phyloP scores from a whole-genome alignment of 2,113 vertebrate genomes.

The Gyps fulvus region DNA sequence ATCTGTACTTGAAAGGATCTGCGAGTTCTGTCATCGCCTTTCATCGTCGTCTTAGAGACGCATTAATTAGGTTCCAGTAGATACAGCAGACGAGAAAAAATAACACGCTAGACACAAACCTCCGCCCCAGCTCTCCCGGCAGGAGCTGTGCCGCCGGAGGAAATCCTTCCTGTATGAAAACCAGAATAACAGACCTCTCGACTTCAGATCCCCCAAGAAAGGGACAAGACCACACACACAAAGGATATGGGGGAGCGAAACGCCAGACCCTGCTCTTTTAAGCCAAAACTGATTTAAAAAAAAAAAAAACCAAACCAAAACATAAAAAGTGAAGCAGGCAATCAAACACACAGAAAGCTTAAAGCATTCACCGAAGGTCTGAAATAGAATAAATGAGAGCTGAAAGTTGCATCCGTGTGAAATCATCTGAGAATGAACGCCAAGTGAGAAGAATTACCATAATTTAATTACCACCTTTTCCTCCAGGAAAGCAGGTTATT shows the following conservation, averaged over 20 bases:
- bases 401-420: not conserved
- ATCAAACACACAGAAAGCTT: accelerated
- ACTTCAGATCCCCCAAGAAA: not conserved
- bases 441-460: accelerated
- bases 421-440: not conserved
- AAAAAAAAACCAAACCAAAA: not conserved
- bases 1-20: not conserved
- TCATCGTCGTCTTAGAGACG: not conserved
- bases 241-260: no score
- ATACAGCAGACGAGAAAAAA: not conserved
- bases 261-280: not conserved
- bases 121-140: not conserved
- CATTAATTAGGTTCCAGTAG: not conserved
- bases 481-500: not conserved
- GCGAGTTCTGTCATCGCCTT: not conserved
- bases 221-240: not conserved
- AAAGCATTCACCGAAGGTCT: not conserved
- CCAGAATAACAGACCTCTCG: not conserved
- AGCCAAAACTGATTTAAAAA: not conserved
- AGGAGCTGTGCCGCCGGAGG: not conserved
- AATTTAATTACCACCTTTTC: not conserved
- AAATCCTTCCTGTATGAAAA: not conserved
- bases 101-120: not conserved
- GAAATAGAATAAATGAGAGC: accelerated
- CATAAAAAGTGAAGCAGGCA: not conserved